A percentile compares a stretch with the other conserved stretches of the same genome.
Conservation (phyloP, 2,797 vertebrate genomes). For the Myotis daubentonii region DNA sequence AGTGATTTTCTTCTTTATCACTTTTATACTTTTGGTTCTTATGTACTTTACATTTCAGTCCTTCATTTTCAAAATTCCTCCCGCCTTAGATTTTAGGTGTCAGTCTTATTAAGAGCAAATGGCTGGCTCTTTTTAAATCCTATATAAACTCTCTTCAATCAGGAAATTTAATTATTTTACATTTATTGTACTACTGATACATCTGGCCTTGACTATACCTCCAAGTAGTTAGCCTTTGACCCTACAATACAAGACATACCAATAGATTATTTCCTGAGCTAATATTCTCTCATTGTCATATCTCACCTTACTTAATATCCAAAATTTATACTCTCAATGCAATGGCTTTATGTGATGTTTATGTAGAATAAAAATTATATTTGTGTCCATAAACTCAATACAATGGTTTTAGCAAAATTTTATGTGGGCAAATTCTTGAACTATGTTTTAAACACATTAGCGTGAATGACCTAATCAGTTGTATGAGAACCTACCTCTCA, state of each 20-base stretch:
- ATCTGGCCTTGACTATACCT: neutral
- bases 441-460: neutral
- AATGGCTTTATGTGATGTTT: neutral
- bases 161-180: neutral
- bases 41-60: neutral
- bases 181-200: neutral
- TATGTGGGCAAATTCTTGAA: neutral
- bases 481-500: neutral
- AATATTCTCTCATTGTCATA: neutral
- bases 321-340: neutral
- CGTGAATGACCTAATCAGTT: neutral
- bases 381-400: neutral
- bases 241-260: neutral
- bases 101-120: neutral
- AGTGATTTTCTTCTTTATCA: neutral
- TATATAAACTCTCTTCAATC: neutral
- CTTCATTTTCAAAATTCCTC: conserved; percentile 15
- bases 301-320: neutral
- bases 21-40: neutral
- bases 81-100: neutral
- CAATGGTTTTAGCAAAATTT: neutral
- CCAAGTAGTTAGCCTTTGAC: neutral
- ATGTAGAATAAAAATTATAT: neutral
- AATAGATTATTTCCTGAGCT: neutral
- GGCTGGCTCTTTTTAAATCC: neutral